Percentiles rank a stretch among this genome's conserved stretches.
These are phyloP conservation scores for Anas flavirostris DNA, from an alignment of 2,797 vertebrate genomes.

Conservation along the genomic window DNA sequence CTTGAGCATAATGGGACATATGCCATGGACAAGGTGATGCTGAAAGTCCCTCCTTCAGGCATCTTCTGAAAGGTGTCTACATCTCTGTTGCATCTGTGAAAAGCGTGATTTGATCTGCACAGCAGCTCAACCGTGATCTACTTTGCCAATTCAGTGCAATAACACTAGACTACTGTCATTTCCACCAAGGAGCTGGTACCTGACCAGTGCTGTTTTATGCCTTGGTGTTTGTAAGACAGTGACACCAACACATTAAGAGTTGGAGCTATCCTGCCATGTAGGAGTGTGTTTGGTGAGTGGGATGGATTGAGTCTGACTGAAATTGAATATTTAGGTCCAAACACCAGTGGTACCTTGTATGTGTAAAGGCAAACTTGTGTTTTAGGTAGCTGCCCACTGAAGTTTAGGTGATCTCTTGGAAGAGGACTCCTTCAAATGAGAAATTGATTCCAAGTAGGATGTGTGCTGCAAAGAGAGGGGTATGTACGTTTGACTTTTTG, in stretches of 20 bases:
- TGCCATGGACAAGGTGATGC: background rate
- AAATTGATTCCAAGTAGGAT: background rate
- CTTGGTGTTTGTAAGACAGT: background rate
- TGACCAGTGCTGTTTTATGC: background rate
- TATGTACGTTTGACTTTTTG: background rate
- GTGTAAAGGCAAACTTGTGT: background rate
- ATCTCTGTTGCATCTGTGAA: background rate
- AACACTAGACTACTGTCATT: background rate
- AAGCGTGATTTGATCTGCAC: background rate
- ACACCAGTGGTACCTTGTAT: background rate
- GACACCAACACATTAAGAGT: background rate
- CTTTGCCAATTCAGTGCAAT: background rate
- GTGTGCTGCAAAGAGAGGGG: background rate
- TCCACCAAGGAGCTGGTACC: background rate
- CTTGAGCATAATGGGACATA: background rate
- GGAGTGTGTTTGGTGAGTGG: background rate
- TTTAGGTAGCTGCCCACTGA: background rate
- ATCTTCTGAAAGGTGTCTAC: background rate
- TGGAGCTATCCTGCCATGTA: background rate
- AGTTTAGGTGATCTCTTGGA: background rate
- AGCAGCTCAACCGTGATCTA: background rate
- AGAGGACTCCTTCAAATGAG: background rate
- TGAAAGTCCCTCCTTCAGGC: background rate
- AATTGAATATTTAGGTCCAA: background rate
- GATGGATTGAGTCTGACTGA: background rate